Evolutionary conservation across 2,888 invertebrate genomes (phyloP), one percentile per base, ranked within the genome.

Genomic region (Pantelozetes paolii): DNA sequence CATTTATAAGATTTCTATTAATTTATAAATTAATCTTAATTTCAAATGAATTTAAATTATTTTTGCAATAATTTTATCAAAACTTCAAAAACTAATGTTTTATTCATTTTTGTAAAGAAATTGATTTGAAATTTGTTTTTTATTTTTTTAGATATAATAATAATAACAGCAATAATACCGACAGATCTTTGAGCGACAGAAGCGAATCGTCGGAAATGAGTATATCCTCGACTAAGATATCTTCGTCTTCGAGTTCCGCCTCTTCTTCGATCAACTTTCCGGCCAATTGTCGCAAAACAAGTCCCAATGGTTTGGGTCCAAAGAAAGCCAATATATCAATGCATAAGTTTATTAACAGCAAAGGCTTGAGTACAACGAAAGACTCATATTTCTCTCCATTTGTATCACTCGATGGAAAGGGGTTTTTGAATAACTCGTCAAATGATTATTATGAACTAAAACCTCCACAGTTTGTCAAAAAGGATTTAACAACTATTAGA

Each of bases 261-360:
- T 74, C 59, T 62, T 28, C 70, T 75, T 18, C 72, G 75, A n/a
- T 59, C 71, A 69, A 71, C 30, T 67, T 40, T 20, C 72, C 59
- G 28, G 30, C 59, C 28, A 28, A 30, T 30, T 59, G 59, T 59
- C 59, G 59, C 13, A 59, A 59, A 59, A 23, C 26, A 11, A 57
- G 57, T 57, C 20, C 26, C n/a, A n/a, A 11, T 11, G 8, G 9
- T 23, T 30, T 1, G 59, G 2, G 23, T 15, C 15, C 45, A 45
- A 59, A 59, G 13, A 54, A 23, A 20, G 23, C 67, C 45, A 48
- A 42, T 57, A 76, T 78, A 73, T 74, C 74, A 73, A 92, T 92
- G 92, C 90, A 92, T 80, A 87, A 90, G 80, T 91, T 91, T 81
- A 87, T 92, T 76, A 90, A 90, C 75, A 89, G 89, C 36, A 87